Base-by-base conservation (phyloP, 2,888 invertebrate genomes). In the Limnephilus lunatus region DNA sequence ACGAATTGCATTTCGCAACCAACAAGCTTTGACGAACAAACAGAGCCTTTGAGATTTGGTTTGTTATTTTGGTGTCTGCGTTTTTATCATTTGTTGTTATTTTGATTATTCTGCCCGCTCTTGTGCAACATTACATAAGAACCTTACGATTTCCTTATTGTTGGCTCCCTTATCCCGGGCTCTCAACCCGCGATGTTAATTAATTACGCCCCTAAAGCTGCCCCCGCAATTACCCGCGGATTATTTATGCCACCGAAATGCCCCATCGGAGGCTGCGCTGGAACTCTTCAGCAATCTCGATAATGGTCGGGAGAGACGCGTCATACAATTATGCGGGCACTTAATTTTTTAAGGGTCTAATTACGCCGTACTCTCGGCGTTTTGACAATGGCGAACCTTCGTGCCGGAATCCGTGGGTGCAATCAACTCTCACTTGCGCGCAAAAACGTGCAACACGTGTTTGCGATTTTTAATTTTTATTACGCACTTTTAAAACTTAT, bases 291-390 rank as follows among this genome's bases (percentile, higher is more conserved):
- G 80, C 81, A 89, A 89, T 89, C 88, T 89, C 88, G 80, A 80
- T 89, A 89, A 89, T 89, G 88, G 88, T n/a, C 39, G 32, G 53
- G 44, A n/a, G 80, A 68, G 88, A n/a, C 19, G 88, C 88, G 88
- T 89, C 39, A 25, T 80, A 80, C 81, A 89, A 89, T 89, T 89
- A 89, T 80, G 68, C 88, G 80, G 32, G 88, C 81, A 89, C 81
- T 89, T 39, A 35, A 80, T 81, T 89, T 89, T 89, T 89, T 31
- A 80, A 89, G 80, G 88, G 88, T 89, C 81, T 35, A 89, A 89
- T 89, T 89, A 35, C 88, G 32, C 68, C 31, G 81, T 32, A 89
- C 30, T 39, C 39, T 25, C 80, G 80, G n/a, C 32, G 81, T 89
- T 81, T 81, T 89, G 88, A 81, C 88, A 89, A 80, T 81, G 88